Conservation (phyloP, 2,888 invertebrate genomes). For the Drosophila nr. perissopoda region DNA sequence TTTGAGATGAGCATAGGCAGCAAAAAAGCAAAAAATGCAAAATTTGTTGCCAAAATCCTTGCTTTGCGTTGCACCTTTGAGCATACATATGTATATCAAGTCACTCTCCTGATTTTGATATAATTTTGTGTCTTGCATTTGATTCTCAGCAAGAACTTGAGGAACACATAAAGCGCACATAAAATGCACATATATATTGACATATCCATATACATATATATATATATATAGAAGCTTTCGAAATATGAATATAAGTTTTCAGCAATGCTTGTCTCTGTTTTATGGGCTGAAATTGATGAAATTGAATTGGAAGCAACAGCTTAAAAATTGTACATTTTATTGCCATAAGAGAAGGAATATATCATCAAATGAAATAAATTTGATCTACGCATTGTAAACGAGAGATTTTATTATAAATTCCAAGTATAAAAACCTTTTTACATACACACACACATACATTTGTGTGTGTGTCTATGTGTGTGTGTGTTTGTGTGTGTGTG, state of each 20-base stretch:
- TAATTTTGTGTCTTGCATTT: neutral
- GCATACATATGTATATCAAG: neutral
- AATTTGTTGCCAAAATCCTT: neutral
- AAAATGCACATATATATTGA: neutral
- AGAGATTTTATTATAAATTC: conserved; percentile 1
- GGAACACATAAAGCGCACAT: neutral
- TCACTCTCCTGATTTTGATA: neutral
- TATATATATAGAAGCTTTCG: neutral
- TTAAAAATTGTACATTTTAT: neutral
- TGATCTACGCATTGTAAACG: conserved; percentile 2
- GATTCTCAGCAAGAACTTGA: neutral
- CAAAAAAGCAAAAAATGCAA: neutral
- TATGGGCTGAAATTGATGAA: neutral
- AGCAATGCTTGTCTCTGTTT: neutral
- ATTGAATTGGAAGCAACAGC: neutral
- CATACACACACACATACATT: neutral
- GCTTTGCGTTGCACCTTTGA: neutral
- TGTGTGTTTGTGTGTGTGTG: neutral
- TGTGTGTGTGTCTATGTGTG: neutral
- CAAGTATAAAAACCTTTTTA: neutral
- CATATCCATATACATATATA: neutral
- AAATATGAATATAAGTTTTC: neutral
- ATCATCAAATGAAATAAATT: conserved; percentile 1
- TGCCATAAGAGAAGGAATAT: neutral
- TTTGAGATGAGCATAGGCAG: neutral